These are phyloP conservation scores for Glareola pratincola DNA, from an alignment of 2,113 vertebrate genomes.

Conservation along the genomic window DNA sequence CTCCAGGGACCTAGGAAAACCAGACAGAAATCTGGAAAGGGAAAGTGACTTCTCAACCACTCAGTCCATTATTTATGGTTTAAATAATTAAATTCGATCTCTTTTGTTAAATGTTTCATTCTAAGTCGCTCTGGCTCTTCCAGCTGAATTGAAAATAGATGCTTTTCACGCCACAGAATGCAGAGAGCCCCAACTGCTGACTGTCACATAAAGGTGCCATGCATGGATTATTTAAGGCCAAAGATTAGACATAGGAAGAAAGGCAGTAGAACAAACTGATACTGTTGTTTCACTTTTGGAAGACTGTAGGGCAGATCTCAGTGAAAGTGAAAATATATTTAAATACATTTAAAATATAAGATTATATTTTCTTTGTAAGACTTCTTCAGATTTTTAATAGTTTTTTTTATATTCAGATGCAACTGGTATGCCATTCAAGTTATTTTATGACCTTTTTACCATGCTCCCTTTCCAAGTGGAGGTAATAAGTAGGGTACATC, in stretches of 20 bases:
- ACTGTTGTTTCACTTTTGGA: neutral
- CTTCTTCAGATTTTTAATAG: neutral
- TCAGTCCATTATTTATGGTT: constrained; percentile 32
- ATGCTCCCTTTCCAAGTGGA: constrained; percentile 96
- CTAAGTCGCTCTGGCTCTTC: neutral
- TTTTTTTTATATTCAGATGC: neutral
- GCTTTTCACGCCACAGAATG: neutral
- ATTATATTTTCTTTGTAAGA: neutral
- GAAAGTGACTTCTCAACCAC: neutral
- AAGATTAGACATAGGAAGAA: neutral
- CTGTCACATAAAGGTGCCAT: neutral
- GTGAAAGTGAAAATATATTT: neutral
- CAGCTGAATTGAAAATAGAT: neutral
- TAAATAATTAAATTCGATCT: constrained; percentile 52
- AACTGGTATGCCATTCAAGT: constrained; percentile 63
- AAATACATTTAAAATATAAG: neutral
- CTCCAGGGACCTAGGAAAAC: constrained; percentile 12
- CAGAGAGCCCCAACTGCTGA: neutral
- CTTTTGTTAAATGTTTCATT: constrained; percentile 52
- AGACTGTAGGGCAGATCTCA: neutral
- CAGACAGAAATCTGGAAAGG: neutral
- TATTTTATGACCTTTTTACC: constrained; percentile 91
- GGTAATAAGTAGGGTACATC: constrained; percentile 99
- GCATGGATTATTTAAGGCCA: neutral
- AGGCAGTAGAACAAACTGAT: neutral